Percentiles rank a stretch among this genome's conserved stretches.
These are phyloP conservation scores for Trisateles emortualis DNA, from an alignment of 2,888 invertebrate species.

Conservation along the genomic window DNA sequence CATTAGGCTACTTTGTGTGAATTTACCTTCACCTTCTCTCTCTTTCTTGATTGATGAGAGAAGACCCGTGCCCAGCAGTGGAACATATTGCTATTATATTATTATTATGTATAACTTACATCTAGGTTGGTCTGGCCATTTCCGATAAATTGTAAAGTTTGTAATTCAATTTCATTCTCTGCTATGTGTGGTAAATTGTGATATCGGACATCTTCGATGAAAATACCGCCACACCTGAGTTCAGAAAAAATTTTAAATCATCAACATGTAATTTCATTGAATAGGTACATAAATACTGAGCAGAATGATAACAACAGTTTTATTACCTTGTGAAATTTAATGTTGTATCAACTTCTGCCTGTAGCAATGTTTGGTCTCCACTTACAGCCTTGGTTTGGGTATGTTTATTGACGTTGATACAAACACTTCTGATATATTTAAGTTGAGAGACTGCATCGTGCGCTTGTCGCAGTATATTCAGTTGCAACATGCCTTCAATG, in stretches of 20 bases:
- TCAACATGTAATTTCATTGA: too few relatives aligned
- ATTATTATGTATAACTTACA: conserved; percentile 36
- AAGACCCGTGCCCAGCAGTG: too few relatives aligned
- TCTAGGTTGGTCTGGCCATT: conserved; percentile 30
- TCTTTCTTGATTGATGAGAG: too few relatives aligned
- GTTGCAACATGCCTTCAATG: conserved; percentile 93
- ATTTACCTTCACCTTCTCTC: too few relatives aligned
- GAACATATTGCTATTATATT: too few relatives aligned
- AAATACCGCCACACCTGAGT: conserved; percentile 57
- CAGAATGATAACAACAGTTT: too few relatives aligned
- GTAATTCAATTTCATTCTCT: conserved; percentile 28
- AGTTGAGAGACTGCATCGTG: conserved; percentile 88
- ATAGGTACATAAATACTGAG: too few relatives aligned
- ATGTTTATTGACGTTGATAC: conserved; percentile 39
- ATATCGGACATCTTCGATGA: conserved; percentile 45
- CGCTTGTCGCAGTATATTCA: conserved; percentile 87
- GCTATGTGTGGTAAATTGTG: conserved; percentile 26
- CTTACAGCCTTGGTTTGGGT: not conserved
- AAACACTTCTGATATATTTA: conserved; percentile 62
- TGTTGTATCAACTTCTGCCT: conserved; percentile 22
- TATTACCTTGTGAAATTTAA: conserved; percentile 18
- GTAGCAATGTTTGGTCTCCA: conserved; percentile 10
- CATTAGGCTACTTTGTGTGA: too few relatives aligned
- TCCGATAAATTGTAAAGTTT: conserved; percentile 38
- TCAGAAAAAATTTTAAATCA: not conserved